Percentiles rank a stretch among this genome's conserved stretches.
Conservation (phyloP, 2,888 invertebrate species). For the Thymelicus sylvestris region DNA sequence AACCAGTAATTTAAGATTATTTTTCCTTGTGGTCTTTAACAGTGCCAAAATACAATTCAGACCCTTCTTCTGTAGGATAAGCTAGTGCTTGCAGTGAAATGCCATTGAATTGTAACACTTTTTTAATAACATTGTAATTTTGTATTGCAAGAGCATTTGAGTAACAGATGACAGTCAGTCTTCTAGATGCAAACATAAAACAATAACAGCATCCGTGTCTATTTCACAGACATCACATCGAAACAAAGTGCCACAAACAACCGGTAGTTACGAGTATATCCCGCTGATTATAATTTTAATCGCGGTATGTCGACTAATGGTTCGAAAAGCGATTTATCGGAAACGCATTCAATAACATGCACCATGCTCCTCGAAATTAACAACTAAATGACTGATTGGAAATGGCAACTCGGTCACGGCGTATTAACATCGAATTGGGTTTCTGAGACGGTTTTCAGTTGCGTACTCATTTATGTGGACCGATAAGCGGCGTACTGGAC, state of each 20-base stretch:
- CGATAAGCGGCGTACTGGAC: slow-evolving; percentile 31
- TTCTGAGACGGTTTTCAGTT: slow-evolving; percentile 69
- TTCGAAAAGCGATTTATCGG: slow-evolving; percentile 41
- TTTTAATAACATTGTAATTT: too few species aligned
- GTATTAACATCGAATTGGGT: slow-evolving; percentile 82
- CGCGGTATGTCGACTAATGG: slow-evolving; percentile 31
- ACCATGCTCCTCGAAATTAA: slow-evolving; percentile 81
- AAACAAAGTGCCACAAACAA: neutral
- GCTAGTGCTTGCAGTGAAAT: too few species aligned
- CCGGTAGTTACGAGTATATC: neutral
- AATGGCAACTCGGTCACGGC: slow-evolving; percentile 75
- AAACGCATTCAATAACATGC: slow-evolving; percentile 77
- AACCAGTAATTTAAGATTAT: too few species aligned
- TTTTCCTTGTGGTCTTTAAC: too few species aligned
- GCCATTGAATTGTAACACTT: too few species aligned
- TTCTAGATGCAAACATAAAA: too few species aligned
- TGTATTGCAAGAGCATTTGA: too few species aligned
- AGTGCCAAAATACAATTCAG: too few species aligned
- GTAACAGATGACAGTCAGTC: too few species aligned
- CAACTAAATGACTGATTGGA: slow-evolving; percentile 81
- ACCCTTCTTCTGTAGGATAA: too few species aligned
- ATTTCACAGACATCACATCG: too few species aligned
- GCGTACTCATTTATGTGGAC: slow-evolving; percentile 57
- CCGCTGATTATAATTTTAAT: slow-evolving; percentile 17
- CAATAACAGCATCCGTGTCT: too few species aligned